Base-by-base conservation (phyloP, 2,113 vertebrate species). In the Bufo gargarizans region DNA sequence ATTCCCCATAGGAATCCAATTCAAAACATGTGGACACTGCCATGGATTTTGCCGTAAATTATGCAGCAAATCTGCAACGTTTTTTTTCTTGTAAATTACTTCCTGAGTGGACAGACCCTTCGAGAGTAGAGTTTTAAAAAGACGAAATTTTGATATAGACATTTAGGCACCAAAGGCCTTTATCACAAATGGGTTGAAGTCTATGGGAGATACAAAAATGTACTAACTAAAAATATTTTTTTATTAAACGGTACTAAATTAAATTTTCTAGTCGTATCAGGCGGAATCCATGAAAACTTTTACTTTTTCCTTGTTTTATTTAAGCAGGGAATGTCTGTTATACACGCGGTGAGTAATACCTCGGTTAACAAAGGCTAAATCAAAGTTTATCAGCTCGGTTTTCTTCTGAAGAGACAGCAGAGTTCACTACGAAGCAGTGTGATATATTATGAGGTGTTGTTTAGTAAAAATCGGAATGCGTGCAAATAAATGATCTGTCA, bases 401-500 rank as follows among this genome's bases (percentile, higher is more conserved):
- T 59, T 45, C 9, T 45, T 81, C 22, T 80, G 77, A 58, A 33
- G 77, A 80, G 53, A 80, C 16, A 55, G 77, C n/a, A 80, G 59
- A 22, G 82, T 22, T 49, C 65, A 72, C 56, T 47, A 65, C 16
- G 17, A 50, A 81, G 50, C 65, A 33, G 17, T 49, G 11, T 74
- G 67, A 81, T 71, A 74, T 82, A 79, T 8, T 81, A 49, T 20
- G 17, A 17, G 19, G 72, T 61, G 63, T 45, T 69, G 80, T 88
- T 77, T 49, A 65, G 63, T 20, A 63, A 63, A 33, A 43, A 84
- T 45, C 12, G 79, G 55, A 61, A 50, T 49, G 53, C 76, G 87
- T 83, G 67, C 58, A 82, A 80, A 87, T 84, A 74, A 83, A 84
- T 65, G 58, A 84, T 84, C 45, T 77, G 71, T 88, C 71, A 77